Evolutionary conservation across 2,797 vertebrate species (phyloP).

Genomic region (Squalus acanthias): DNA sequence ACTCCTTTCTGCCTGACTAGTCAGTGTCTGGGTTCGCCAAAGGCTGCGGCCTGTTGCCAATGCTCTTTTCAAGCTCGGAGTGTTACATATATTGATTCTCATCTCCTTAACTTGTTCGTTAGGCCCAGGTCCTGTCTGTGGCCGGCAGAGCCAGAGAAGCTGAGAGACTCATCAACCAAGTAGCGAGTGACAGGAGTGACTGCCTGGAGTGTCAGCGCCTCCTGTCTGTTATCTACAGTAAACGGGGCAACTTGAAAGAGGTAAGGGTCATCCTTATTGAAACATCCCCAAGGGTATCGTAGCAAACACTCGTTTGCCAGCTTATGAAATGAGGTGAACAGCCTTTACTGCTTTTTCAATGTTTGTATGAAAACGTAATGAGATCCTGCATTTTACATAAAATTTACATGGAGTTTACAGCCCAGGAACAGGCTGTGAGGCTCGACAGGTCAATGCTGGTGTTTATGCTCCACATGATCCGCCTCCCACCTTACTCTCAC

Average conservation of each 20-base stretch:
- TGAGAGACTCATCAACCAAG: conserved; percentile 70
- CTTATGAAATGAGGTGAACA: background rate
- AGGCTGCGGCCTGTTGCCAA: background rate
- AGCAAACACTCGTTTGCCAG: background rate
- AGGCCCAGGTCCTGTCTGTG: conserved; percentile 89
- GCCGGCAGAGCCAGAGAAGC: conserved; percentile 73
- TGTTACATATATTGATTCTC: background rate
- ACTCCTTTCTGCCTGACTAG: background rate
- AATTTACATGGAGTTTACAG: background rate
- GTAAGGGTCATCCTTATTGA: conserved; percentile 51
- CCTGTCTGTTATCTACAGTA: conserved; percentile 90
- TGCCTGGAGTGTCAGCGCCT: conserved; percentile 91
- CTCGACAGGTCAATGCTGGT: background rate
- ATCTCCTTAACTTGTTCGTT: background rate
- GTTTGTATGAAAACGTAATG: background rate
- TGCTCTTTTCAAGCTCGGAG: background rate
- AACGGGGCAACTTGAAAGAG: conserved; percentile 74
- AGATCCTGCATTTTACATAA: background rate
- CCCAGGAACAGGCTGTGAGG: background rate
- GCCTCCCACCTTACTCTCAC: background rate
- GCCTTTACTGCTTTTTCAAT: background rate
- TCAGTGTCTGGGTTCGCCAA: background rate
- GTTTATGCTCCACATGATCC: background rate
- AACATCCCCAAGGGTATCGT: background rate
- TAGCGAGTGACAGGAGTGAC: conserved; percentile 63